Percentiles rank a stretch among this genome's conserved stretches.
Evolutionary conservation across 2,113 vertebrate species (phyloP).

Genomic region (Marcusenius ussheri): DNA sequence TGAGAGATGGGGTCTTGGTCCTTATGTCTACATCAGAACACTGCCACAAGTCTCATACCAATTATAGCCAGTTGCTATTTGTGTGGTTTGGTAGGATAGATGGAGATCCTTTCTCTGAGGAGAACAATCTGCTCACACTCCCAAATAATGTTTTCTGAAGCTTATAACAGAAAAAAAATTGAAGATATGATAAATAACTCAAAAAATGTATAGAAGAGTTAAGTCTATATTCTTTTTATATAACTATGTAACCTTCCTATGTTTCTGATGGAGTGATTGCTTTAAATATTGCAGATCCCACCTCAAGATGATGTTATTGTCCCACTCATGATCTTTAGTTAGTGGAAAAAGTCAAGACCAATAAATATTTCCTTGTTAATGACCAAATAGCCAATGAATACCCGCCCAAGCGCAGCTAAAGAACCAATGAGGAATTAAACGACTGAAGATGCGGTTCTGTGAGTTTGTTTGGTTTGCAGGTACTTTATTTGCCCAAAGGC

Average conservation of each 20-base stretch:
- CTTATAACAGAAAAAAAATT: conserved; percentile 11
- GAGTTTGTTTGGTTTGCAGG: conserved; percentile 2
- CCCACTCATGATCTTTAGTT: not conserved
- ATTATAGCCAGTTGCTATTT: conserved; percentile 39
- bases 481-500: conserved; percentile 16
- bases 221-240: not conserved
- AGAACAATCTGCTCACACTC: conserved; percentile 42
- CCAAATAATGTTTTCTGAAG: not conserved
- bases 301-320: not conserved
- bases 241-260: not conserved
- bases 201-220: not conserved
- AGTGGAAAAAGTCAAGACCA: not conserved
- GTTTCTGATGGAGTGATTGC: not conserved
- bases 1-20: not conserved
- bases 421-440: not conserved
- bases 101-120: not conserved
- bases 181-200: not conserved
- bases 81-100: not conserved
- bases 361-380: not conserved
- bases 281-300: not conserved
- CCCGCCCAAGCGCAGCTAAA: not conserved
- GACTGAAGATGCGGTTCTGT: not conserved
- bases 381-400: conserved; percentile 16
- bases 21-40: conserved; percentile 23
- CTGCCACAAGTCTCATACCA: conserved; percentile 39